Conservation (phyloP, 2,888 invertebrate species). For the Ophraella communa region DNA sequence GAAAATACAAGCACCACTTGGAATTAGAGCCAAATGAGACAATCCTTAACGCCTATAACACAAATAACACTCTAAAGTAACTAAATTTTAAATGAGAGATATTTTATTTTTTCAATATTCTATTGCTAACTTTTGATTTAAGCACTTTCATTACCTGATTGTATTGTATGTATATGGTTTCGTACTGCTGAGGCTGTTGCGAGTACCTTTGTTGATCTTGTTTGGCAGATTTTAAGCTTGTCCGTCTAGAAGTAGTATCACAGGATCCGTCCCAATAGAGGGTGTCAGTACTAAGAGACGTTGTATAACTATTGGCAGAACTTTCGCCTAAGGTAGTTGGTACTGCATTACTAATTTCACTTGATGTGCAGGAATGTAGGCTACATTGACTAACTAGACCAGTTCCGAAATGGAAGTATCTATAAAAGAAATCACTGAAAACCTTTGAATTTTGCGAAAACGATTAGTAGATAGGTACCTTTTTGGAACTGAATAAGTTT, state of each 20-base stretch:
- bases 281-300: slow-evolving; percentile 85
- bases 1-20: too few species aligned
- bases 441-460: too few species aligned
- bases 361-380: slow-evolving; percentile 82
- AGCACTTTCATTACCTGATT: slow-evolving; percentile 45
- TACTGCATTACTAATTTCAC: slow-evolving; percentile 71
- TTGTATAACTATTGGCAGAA: slow-evolving; percentile 81
- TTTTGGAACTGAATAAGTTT: slow-evolving; percentile 43
- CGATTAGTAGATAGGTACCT: slow-evolving; percentile 22
- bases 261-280: slow-evolving; percentile 76
- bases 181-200: slow-evolving; percentile 52
- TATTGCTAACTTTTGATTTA: too few species aligned
- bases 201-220: slow-evolving; percentile 57
- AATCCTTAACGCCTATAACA: too few species aligned
- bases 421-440: slow-evolving; percentile 41
- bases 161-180: slow-evolving; percentile 61
- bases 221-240: slow-evolving; percentile 60
- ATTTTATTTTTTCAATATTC: too few species aligned
- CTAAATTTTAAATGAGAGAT: too few species aligned
- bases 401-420: slow-evolving; percentile 72
- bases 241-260: slow-evolving; percentile 55
- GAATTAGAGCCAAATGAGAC: too few species aligned
- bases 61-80: too few species aligned
- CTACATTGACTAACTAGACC: slow-evolving; percentile 80
- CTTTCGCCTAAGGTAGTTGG: slow-evolving; percentile 67